phyloP scores from a whole-genome alignment of 1,140 invertebrate species.

The Papilio polytes region DNA sequence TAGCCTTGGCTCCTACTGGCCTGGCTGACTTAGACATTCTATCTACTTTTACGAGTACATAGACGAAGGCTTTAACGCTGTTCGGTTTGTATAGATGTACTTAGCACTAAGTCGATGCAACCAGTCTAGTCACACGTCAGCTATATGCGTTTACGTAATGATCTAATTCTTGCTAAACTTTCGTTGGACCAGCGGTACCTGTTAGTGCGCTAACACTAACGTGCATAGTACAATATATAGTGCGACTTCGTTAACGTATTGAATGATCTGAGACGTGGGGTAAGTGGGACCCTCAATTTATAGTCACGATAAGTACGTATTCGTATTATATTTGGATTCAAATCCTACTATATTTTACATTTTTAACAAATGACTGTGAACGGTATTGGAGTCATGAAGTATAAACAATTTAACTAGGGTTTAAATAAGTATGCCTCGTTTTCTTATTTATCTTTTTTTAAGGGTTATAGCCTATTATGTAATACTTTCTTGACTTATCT shows the following conservation, averaged over 20 bases:
- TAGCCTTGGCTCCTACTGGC: conserved; percentile 83
- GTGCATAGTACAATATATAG: not conserved
- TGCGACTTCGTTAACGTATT: not conserved
- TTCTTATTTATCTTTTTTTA: no score
- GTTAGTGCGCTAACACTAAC: conserved; percentile 23
- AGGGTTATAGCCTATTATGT: no score
- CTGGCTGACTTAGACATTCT: conserved; percentile 84
- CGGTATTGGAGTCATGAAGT: no score
- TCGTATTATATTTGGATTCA: not conserved
- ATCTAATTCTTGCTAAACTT: conserved; percentile 62
- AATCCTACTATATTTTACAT: not conserved
- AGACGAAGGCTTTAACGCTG: conserved; percentile 76
- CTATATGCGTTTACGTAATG: conserved; percentile 58
- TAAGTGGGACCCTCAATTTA: not conserved
- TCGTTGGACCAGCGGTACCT: conserved; percentile 54
- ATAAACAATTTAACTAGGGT: not conserved
- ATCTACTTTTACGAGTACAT: conserved; percentile 83
- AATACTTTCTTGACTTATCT: not conserved
- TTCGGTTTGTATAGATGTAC: conserved; percentile 70
- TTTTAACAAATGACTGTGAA: not conserved
- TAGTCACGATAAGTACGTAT: not conserved
- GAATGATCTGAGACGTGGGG: not conserved
- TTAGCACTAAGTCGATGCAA: conserved; percentile 65
- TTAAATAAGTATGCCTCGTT: not conserved
- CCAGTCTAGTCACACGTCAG: conserved; percentile 62